Evolutionary conservation across 2,888 invertebrate genomes (phyloP), one percentile per base, ranked within the genome.

Genomic region (Pachymerium ferrugineum): DNA sequence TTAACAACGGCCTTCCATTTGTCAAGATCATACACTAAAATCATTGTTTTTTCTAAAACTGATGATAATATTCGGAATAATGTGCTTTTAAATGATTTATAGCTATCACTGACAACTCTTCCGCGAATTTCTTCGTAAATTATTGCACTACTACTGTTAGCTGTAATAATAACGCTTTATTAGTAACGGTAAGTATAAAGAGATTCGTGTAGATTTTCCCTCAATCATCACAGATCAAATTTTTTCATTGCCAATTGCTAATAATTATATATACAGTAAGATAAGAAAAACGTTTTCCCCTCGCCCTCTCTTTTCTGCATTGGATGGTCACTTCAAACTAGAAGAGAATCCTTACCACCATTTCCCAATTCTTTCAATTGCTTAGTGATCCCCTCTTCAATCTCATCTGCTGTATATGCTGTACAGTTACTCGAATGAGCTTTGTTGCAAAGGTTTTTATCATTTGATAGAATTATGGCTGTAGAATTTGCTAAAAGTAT

Each of bases 381-480:
- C 8, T 54, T 12, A 12, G 6, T 14, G 10, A 54, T 19, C 25
- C 25, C 12, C 1, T 1, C 12, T 25, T 22, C 8, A 25, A 54
- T 25, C 5, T 12, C 25, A 19, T 75, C 73, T 6, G 70, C 70
- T 1, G 67, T 30, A 19, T 68, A 75, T 22, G 31, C 77, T 74
- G 54, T 77, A 75, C 19, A 54, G 30, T 6, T 70, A 69, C 33
- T 62, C 12, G 74, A 74, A 78, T 80, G 80, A 2, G 83, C 82
- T 77, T 83, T 83, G 73, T 80, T 83, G 74, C 82, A 81, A 6
- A 84, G 79, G 79, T 83, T 83, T 75, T 81, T 80, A 74, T 83
- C 83, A 74, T 82, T 82, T 0, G 83, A 81, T 12, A 83, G 72
- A 54, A 84, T 78, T 14, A 83, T 78, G 25, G 73, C 75, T 35